A percentile compares a stretch with the other conserved stretches of the same genome.
phyloP scores from a whole-genome alignment of 1,140 invertebrate genomes.

The Lepidostoma basale region DNA sequence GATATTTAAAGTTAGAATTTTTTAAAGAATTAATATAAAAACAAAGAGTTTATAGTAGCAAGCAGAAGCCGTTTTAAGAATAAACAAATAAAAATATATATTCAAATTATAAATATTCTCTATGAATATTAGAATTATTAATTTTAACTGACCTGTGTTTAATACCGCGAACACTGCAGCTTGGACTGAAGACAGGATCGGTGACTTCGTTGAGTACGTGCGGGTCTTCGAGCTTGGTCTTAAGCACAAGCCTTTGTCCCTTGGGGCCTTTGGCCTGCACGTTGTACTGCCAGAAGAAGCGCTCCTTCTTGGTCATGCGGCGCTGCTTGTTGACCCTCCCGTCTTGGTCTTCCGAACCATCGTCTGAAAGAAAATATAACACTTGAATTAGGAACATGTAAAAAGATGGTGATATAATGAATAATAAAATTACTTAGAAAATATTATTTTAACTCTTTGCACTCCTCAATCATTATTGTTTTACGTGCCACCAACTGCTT shows the following conservation, averaged over 20 bases:
- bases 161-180: conserved; percentile 86
- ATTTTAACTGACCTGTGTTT: conserved; percentile 74
- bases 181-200: conserved; percentile 91
- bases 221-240: conserved; percentile 87
- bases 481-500: too few species aligned
- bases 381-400: too few species aligned
- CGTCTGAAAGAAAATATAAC: conserved; percentile 59
- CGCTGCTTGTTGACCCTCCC: conserved; percentile 57
- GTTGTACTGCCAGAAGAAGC: conserved; percentile 99
- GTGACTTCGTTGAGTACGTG: conserved; percentile 87
- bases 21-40: too few species aligned
- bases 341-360: conserved; percentile 70
- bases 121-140: background rate
- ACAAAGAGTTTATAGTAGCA: too few species aligned
- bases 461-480: too few species aligned
- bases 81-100: too few species aligned
- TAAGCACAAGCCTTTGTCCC: conserved; percentile 82
- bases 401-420: background rate
- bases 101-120: background rate
- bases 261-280: conserved; percentile 98
- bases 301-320: conserved; percentile 72
- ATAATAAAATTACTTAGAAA: conserved; percentile 36
- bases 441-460: too few species aligned
- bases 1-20: too few species aligned
- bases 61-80: too few species aligned